A percentile compares a stretch with the other conserved stretches of the same genome.
These are phyloP conservation scores for Fulmarus glacialis DNA, from an alignment of 2,113 vertebrate species.

Conservation along the genomic window DNA sequence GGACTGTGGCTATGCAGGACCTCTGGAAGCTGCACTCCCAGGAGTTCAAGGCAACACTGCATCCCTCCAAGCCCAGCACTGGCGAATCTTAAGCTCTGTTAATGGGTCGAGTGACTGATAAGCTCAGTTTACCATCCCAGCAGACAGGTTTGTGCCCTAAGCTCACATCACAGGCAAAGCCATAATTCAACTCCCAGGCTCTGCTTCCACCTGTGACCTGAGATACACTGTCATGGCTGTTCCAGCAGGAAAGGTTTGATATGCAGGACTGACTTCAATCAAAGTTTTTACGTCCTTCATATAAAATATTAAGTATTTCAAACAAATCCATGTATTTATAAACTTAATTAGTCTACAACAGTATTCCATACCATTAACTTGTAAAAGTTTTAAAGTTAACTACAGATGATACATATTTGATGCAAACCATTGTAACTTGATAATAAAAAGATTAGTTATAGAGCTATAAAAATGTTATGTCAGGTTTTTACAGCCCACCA, in stretches of 20 bases:
- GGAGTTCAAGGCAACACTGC: neutral
- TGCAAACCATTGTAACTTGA: constrained; percentile 49
- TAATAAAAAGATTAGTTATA: constrained; percentile 70
- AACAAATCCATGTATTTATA: constrained; percentile 41
- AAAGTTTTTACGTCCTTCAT: constrained; percentile 9
- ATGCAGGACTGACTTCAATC: constrained; percentile 23
- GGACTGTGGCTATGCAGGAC: neutral
- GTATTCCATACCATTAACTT: neutral
- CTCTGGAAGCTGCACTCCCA: neutral
- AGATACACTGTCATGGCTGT: neutral
- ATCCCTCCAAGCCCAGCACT: neutral
- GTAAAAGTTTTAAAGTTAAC: constrained; percentile 65
- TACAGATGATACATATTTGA: constrained; percentile 61
- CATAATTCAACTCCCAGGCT: neutral
- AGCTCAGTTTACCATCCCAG: neutral
- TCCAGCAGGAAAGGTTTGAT: constrained; percentile 21
- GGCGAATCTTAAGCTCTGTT: neutral
- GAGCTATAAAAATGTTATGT: constrained; percentile 68
- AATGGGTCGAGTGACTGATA: neutral
- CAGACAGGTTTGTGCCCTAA: neutral
- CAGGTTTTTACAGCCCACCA: constrained; percentile 66
- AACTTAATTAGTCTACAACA: constrained; percentile 50
- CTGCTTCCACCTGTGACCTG: neutral
- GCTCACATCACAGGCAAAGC: neutral
- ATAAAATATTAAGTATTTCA: constrained; percentile 49